Evolutionary conservation across 2,888 invertebrate species (phyloP).

Genomic region (Platycheirus rosarum): DNA sequence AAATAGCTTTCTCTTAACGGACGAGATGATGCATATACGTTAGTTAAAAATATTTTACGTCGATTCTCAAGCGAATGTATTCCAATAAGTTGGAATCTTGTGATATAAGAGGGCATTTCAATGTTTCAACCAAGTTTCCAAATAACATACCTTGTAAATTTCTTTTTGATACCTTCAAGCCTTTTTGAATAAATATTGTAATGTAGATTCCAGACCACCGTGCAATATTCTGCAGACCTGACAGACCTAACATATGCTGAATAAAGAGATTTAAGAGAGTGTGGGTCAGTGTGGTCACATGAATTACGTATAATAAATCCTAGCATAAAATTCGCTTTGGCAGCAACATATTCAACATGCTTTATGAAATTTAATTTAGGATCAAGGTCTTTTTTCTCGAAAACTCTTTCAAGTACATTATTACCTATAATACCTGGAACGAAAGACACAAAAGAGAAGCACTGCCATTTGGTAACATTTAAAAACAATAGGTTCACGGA

Average conservation of each 20-base stretch:
- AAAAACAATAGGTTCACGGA: no score
- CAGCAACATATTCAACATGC: background rate
- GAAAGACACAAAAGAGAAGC: no score
- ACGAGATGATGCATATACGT: background rate
- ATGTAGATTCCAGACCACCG: background rate
- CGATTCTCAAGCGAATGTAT: background rate
- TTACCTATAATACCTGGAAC: background rate
- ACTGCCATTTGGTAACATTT: no score
- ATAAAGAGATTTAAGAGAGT: background rate
- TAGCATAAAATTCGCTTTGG: background rate
- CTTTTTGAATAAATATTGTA: constrained; percentile 1
- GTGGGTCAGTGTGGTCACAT: background rate
- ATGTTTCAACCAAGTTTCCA: constrained; percentile 1
- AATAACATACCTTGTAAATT: constrained; percentile 1
- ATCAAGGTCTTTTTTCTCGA: background rate
- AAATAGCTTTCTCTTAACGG: background rate
- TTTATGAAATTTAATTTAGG: background rate
- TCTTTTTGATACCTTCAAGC: background rate
- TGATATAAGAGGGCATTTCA: background rate
- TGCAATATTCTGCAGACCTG: background rate
- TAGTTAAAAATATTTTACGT: constrained; percentile 2
- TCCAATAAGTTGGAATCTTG: background rate
- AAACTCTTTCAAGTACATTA: background rate
- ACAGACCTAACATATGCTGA: background rate
- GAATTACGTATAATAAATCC: background rate